A percentile compares a stretch with the other conserved stretches of the same genome.
Evolutionary conservation across 2,113 vertebrate genomes (phyloP).

Genomic region (Neodontobutis hainanensis): DNA sequence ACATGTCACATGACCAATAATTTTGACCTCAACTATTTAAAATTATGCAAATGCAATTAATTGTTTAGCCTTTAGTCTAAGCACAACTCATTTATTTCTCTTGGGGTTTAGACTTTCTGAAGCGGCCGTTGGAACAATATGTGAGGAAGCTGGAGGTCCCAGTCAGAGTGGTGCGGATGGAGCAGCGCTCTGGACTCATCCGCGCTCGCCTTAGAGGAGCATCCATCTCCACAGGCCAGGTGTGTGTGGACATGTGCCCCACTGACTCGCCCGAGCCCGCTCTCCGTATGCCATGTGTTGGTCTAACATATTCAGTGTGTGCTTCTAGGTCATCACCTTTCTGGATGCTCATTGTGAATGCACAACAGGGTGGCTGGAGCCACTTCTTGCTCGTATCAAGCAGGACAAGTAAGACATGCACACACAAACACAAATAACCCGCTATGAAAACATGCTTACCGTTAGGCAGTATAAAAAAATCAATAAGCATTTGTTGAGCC

Average conservation of each 20-base stretch:
- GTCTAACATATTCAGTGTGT: constrained; percentile 23
- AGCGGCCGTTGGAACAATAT: constrained; percentile 92
- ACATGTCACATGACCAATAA: no score
- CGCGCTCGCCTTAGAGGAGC: constrained; percentile 95
- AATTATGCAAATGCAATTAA: not conserved
- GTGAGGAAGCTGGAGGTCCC: constrained; percentile 91
- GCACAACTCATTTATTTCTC: constrained; percentile 8
- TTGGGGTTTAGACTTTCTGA: constrained; percentile 87
- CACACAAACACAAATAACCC: not conserved
- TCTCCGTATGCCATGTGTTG: constrained; percentile 26
- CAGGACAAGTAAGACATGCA: constrained; percentile 86
- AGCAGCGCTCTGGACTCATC: constrained; percentile 96
- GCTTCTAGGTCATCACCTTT: constrained; percentile 89
- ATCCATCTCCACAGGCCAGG: constrained; percentile 93
- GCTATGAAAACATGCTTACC: constrained; percentile 19
- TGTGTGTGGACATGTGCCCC: constrained; percentile 40
- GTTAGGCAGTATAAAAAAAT: constrained; percentile 39
- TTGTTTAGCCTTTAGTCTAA: not conserved
- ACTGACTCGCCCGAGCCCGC: not conserved
- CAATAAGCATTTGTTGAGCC: constrained; percentile 61
- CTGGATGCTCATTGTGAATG: constrained; percentile 98
- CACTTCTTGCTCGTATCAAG: constrained; percentile 93
- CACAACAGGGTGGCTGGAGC: constrained; percentile 96
- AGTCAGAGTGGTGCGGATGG: constrained; percentile 95
- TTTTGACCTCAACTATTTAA: no score